Evolutionary conservation across 2,888 invertebrate genomes (phyloP), one percentile per base, ranked within the genome.

Genomic region (Idaea dimidiata): DNA sequence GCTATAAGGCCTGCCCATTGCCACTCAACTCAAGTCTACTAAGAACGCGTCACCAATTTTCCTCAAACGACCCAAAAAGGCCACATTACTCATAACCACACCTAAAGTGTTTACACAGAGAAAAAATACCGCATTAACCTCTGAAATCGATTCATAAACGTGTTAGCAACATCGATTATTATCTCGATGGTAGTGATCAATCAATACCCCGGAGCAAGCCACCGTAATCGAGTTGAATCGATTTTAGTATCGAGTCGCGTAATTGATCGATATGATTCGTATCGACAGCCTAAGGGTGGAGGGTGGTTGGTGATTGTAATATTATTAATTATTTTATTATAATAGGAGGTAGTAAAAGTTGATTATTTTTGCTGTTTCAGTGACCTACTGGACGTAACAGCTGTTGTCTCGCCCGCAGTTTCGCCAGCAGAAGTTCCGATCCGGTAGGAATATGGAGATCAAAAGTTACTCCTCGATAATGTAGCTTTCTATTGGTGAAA

Each of bases 121-220:
- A 43, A 43, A 43, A 43, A n/a, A 43, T 3, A 8, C n/a, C n/a
- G n/a, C n/a, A 43, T 10, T 10, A 10, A 62, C 59, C 58, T 67
- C 64, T 68, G 62, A 54, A 56, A 70, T 68, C 66, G 68, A 67
- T 65, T 66, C 14, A 57, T 63, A 64, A 71, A 71, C 62, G 66
- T 64, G 68, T 63, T 61, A 62, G 59, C 63, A 64, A 62, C 62
- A 65, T 69, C 65, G 66, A 65, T 67, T 63, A 69, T 63, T n/a
- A 64, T 59, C 17, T 54, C 55, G 66, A 66, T 67, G 63, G 53
- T 67, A 67, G 65, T 66, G 66, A 62, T 54, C 65, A 57, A 61
- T 60, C 65, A 60, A 65, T 64, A 65, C 66, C 71, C 65, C 31
- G 57, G 8, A 62, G 70, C 70, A 17, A n/a, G 16, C 54, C 16